A percentile compares a stretch with the other conserved stretches of the same genome.
Evolutionary conservation across 2,113 vertebrate genomes (phyloP).

Genomic region (Malurus alboscapulatus): DNA sequence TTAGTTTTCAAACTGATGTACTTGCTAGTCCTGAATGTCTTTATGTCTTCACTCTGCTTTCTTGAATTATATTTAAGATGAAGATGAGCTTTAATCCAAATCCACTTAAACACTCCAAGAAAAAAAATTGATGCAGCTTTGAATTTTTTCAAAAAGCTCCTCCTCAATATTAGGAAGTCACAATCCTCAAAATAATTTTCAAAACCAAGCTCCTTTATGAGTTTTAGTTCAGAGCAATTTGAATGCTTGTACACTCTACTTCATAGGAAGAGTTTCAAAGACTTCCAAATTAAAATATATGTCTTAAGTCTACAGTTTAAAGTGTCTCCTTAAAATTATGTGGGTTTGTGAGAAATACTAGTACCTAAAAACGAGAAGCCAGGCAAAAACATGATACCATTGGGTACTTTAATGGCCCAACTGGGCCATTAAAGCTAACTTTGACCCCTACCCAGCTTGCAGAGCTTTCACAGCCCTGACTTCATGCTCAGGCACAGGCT

Average conservation of each 20-base stretch:
- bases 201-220: background rate
- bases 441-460: background rate
- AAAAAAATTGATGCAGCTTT: background rate
- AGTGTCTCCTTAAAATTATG: background rate
- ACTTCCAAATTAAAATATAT: background rate
- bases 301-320: background rate
- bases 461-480: background rate
- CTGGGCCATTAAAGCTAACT: background rate
- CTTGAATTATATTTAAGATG: background rate
- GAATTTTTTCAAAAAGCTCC: background rate
- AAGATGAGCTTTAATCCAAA: conserved; percentile 19
- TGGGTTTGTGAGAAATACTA: background rate
- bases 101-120: background rate
- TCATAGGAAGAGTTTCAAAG: background rate
- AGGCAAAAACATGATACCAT: background rate
- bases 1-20: background rate
- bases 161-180: background rate
- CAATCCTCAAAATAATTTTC: background rate
- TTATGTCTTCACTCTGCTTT: background rate
- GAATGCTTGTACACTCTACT: background rate
- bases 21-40: background rate
- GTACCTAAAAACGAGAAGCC: background rate
- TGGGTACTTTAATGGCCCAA: no score
- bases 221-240: background rate
- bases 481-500: background rate